Evolutionary conservation across 2,888 invertebrate species (phyloP).

Genomic region (Drosophila cracens): DNA sequence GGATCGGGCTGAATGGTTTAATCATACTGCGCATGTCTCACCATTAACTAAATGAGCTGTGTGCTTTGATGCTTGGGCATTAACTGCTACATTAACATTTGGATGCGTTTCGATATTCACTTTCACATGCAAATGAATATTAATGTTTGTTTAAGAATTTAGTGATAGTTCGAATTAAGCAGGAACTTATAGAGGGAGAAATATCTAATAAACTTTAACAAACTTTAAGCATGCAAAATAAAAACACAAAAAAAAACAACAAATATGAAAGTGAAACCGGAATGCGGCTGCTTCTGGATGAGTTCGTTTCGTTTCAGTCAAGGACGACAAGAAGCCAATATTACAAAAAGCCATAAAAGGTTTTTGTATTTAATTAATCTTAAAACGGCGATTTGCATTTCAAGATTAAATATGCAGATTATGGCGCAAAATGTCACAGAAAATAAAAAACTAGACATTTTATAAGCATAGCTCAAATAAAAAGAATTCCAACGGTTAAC

Average conservation of each 20-base stretch:
- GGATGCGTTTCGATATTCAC: constrained; percentile 15
- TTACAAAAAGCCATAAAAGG: constrained; percentile 1
- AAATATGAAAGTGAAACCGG: constrained; percentile 41
- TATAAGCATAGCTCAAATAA: background rate
- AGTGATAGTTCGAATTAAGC: background rate
- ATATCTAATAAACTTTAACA: background rate
- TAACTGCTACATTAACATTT: constrained; percentile 6
- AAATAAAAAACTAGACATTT: background rate
- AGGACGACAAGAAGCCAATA: constrained; percentile 3
- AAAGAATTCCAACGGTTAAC: background rate
- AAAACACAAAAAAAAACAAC: constrained; percentile 5
- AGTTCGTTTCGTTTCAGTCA: background rate
- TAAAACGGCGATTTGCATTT: constrained; percentile 8
- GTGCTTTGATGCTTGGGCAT: constrained; percentile 14
- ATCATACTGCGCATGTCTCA: constrained; percentile 35
- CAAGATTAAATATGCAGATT: background rate
- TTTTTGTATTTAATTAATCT: constrained; percentile 7
- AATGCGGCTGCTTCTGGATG: constrained; percentile 14
- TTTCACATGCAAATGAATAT: constrained; percentile 6
- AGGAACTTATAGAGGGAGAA: background rate
- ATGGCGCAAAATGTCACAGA: background rate
- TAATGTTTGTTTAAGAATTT: background rate
- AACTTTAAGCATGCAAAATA: background rate
- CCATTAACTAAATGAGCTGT: constrained; percentile 47
- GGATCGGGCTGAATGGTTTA: constrained; percentile 4